phyloP scores from a whole-genome alignment of 92 coral and sea anemone genomes.

The Anthopleura xanthogrammica region DNA sequence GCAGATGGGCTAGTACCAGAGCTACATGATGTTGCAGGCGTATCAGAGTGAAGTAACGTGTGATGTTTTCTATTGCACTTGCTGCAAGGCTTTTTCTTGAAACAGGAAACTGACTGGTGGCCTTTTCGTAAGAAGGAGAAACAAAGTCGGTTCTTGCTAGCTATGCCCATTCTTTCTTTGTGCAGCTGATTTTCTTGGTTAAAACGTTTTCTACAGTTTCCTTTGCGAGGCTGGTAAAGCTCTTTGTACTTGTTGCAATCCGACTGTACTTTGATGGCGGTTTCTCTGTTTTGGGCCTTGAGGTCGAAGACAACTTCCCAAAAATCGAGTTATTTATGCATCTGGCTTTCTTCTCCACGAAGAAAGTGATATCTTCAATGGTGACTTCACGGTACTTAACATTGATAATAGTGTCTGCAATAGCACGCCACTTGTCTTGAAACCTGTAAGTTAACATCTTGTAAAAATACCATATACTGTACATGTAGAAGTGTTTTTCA shows the following conservation, averaged over 20 bases:
- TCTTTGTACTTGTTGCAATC: no score
- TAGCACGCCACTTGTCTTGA: conserved; percentile 43
- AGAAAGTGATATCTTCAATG: conserved; percentile 38
- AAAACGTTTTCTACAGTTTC: not conserved
- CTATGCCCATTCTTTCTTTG: conserved; percentile 19
- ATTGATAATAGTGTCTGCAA: conserved; percentile 38
- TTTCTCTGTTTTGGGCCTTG: no score
- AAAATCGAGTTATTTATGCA: conserved; percentile 40
- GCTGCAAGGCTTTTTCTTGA: conserved; percentile 38
- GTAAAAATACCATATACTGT: no score
- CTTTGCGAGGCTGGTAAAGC: no score
- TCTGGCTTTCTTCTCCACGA: conserved; percentile 48
- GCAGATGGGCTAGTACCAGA: no score
- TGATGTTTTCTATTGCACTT: conserved; percentile 38
- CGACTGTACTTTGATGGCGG: no score
- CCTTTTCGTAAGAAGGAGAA: conserved; percentile 41
- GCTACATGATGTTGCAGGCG: conserved; percentile 12
- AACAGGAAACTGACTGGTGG: conserved; percentile 44
- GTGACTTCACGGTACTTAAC: conserved; percentile 31
- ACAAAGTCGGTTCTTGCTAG: conserved; percentile 41
- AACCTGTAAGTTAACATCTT: conserved; percentile 31
- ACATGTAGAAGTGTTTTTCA: no score
- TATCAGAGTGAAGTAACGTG: conserved; percentile 30
- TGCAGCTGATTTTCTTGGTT: conserved; percentile 3
- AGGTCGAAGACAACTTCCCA: conserved; percentile 23